A percentile compares a stretch with the other conserved stretches of the same genome.
phyloP scores from a whole-genome alignment of 2,113 vertebrate genomes.

The Pipra filicauda region DNA sequence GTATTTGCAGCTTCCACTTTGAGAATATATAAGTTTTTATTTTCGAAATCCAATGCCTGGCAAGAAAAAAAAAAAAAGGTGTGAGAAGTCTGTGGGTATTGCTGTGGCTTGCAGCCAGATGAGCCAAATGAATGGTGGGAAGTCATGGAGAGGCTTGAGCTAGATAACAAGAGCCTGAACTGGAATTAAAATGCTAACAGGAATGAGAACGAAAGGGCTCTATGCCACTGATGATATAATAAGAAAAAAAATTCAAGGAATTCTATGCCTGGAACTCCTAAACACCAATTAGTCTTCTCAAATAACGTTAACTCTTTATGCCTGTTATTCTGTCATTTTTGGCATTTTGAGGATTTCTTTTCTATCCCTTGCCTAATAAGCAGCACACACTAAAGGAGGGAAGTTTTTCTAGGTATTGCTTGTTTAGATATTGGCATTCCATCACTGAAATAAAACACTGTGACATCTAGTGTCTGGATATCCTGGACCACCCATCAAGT shows the following conservation, averaged over 20 bases:
- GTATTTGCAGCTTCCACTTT: slow-evolving; percentile 90
- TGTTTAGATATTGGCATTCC: neutral
- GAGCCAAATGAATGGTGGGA: neutral
- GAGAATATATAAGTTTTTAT: slow-evolving; percentile 84
- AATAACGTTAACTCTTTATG: neutral
- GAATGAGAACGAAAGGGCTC: neutral
- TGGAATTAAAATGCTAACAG: neutral
- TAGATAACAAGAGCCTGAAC: neutral
- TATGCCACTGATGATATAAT: neutral
- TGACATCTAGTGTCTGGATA: neutral
- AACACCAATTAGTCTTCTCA: neutral
- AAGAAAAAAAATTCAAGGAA: neutral
- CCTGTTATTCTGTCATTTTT: neutral
- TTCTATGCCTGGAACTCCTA: neutral
- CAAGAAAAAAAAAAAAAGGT: neutral
- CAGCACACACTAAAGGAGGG: neutral
- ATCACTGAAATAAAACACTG: neutral
- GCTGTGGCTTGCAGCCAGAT: neutral
- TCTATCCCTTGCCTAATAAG: neutral
- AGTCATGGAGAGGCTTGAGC: neutral
- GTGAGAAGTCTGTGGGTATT: neutral
- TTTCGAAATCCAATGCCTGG: slow-evolving; percentile 91
- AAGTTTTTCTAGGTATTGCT: neutral
- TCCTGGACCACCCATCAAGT: neutral
- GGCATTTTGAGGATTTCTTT: neutral